These are phyloP conservation scores for Caenorhabditis virilis DNA, from an alignment of 2,888 invertebrate genomes.

Conservation along the genomic window DNA sequence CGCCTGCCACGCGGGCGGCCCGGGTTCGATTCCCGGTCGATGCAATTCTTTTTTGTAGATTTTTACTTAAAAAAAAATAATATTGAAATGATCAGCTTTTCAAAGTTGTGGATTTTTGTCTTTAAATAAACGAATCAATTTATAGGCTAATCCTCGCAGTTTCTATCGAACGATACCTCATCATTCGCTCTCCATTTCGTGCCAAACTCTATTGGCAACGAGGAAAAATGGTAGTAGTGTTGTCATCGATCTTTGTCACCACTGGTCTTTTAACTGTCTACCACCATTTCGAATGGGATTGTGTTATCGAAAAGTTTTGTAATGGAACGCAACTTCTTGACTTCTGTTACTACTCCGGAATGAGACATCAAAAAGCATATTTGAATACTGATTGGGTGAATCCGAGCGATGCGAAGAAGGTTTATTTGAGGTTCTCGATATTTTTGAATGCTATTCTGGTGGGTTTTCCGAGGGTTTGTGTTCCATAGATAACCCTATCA, in stretches of 20 bases:
- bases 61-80: too few species aligned
- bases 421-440: slow-evolving; percentile 48
- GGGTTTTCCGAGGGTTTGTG: too few species aligned
- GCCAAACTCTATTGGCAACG: slow-evolving; percentile 65
- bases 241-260: slow-evolving; percentile 57
- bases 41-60: too few species aligned
- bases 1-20: slow-evolving; percentile 65
- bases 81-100: too few species aligned
- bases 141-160: slow-evolving; percentile 66
- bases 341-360: slow-evolving; percentile 61
- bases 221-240: slow-evolving; percentile 47
- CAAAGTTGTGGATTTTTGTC: background rate
- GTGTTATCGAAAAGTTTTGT: slow-evolving; percentile 60
- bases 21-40: slow-evolving; percentile 63
- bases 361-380: slow-evolving; percentile 38
- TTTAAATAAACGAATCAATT: too few species aligned
- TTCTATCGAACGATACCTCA: slow-evolving; percentile 62
- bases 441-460: slow-evolving; percentile 52
- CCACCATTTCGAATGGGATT: slow-evolving; percentile 67
- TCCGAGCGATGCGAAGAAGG: slow-evolving; percentile 43
- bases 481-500: background rate
- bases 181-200: slow-evolving; percentile 59
- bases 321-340: slow-evolving; percentile 62
- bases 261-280: slow-evolving; percentile 63
- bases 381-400: slow-evolving; percentile 33